A percentile compares a stretch with the other conserved stretches of the same genome.
phyloP scores from a whole-genome alignment of 2,888 invertebrate species.

The Apoderus coryli region DNA sequence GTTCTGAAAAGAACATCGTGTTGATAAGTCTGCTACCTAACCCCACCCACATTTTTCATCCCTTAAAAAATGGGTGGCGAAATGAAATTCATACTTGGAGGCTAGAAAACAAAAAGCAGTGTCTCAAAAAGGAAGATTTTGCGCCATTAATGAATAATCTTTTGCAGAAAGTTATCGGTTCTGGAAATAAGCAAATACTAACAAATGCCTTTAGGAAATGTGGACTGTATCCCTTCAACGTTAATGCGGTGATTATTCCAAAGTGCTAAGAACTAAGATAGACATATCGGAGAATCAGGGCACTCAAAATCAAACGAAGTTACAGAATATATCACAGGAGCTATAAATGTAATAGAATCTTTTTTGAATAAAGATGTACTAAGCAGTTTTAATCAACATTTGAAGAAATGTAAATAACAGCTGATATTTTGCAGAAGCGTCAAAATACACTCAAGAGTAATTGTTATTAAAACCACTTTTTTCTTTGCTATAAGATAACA shows the following conservation, averaged over 20 bases:
- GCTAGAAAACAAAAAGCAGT: conserved; percentile 2
- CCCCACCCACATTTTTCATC: conserved; percentile 11
- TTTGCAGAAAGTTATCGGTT: conserved; percentile 2
- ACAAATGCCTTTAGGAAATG: conserved; percentile 13
- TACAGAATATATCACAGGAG: too few relatives aligned
- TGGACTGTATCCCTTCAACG: conserved; percentile 15
- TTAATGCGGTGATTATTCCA: conserved; percentile 13
- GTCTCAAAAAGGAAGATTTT: conserved; percentile 9
- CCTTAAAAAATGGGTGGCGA: conserved; percentile 13
- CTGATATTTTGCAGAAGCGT: too few relatives aligned
- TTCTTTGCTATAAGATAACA: too few relatives aligned
- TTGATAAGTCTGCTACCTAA: conserved; percentile 10
- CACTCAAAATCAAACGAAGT: conserved; percentile 5
- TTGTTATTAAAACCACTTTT: too few relatives aligned
- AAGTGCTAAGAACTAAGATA: conserved; percentile 6
- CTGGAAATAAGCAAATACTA: conserved; percentile 1
- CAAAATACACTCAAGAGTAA: too few relatives aligned
- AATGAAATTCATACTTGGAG: conserved; percentile 9
- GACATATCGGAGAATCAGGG: conserved; percentile 4
- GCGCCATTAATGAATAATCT: neutral
- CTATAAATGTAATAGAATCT: too few relatives aligned
- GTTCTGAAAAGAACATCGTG: conserved; percentile 13
- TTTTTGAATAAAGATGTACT: too few relatives aligned
- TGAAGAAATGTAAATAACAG: too few relatives aligned
- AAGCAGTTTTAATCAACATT: too few relatives aligned